phyloP scores from a whole-genome alignment of 2,888 invertebrate species.

The Ptychoptera albimana region DNA sequence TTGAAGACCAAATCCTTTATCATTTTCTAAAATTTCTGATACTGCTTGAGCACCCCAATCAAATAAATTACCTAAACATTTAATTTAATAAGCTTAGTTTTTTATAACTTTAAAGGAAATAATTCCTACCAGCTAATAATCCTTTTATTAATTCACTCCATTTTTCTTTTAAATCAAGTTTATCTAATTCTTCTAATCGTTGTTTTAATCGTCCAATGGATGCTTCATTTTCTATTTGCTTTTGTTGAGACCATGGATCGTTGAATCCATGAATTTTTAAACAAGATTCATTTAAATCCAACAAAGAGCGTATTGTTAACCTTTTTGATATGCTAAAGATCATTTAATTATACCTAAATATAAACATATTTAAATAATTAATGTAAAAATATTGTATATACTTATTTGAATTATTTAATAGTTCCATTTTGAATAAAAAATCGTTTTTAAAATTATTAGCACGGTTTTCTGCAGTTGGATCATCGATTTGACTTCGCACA shows the following conservation, averaged over 20 bases:
- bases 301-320: constrained; percentile 72
- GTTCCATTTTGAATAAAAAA: constrained; percentile 56
- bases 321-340: constrained; percentile 46
- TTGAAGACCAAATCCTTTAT: constrained; percentile 56
- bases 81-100: not conserved
- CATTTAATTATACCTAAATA: constrained; percentile 12
- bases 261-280: constrained; percentile 82
- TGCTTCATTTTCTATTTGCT: constrained; percentile 69
- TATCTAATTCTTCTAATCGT: constrained; percentile 54
- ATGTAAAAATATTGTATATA: not conserved
- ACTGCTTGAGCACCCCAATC: constrained; percentile 96
- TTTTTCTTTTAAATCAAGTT: constrained; percentile 38
- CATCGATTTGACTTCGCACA: constrained; percentile 56
- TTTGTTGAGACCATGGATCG: constrained; percentile 76
- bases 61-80: constrained; percentile 76
- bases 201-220: constrained; percentile 54
- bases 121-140: constrained; percentile 42
- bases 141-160: constrained; percentile 51
- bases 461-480: constrained; percentile 57
- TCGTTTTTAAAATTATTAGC: constrained; percentile 70
- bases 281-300: constrained; percentile 85
- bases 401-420: constrained; percentile 12
- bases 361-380: not conserved
- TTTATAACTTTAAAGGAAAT: not conserved
- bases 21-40: constrained; percentile 61